Percentiles rank a stretch among this genome's conserved stretches.
Conservation (phyloP, 30 jellyfish, hydroid and myxozoan species). For the Chironex yamaguchii region DNA sequence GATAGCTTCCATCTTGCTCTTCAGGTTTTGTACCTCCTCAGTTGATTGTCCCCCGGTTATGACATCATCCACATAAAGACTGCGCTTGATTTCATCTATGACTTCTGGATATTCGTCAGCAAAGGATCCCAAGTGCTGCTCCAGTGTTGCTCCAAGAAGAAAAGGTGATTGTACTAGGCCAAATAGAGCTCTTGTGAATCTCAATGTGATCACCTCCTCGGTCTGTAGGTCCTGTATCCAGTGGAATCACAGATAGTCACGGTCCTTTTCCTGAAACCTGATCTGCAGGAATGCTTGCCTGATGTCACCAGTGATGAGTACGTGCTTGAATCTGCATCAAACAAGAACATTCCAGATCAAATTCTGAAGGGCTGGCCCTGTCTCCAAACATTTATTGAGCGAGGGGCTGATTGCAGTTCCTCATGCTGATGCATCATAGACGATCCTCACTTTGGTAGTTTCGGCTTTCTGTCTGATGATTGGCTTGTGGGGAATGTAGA, state of each 20-base stretch:
- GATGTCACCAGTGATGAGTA: conserved; percentile 74
- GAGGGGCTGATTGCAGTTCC: conserved; percentile 45
- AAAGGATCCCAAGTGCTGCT: conserved; percentile 45
- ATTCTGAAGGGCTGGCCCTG: conserved; percentile 73
- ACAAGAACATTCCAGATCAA: conserved; percentile 47
- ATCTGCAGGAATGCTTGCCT: conserved; percentile 78
- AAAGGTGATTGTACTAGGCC: conserved; percentile 70
- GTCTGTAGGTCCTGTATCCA: conserved; percentile 51
- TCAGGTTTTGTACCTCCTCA: conserved; percentile 17
- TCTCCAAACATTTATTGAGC: conserved; percentile 71
- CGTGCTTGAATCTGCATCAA: conserved; percentile 69
- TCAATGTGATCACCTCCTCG: background rate
- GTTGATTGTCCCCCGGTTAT: conserved; percentile 9
- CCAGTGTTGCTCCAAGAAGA: conserved; percentile 59
- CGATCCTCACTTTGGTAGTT: conserved; percentile 72
- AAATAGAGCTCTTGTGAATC: conserved; percentile 72
- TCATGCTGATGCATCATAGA: conserved; percentile 80
- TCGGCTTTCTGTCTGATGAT: conserved; percentile 71
- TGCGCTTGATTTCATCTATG: conserved; percentile 20
- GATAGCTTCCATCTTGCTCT: conserved; percentile 13
- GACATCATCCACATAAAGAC: conserved; percentile 61
- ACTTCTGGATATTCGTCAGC: conserved; percentile 5
- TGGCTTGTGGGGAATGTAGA: conserved; percentile 74
- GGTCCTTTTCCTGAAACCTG: conserved; percentile 55
- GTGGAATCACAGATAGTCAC: conserved; percentile 66